Evolutionary conservation across 2,888 invertebrate species (phyloP).

Genomic region (Drosophila subquinaria): DNA sequence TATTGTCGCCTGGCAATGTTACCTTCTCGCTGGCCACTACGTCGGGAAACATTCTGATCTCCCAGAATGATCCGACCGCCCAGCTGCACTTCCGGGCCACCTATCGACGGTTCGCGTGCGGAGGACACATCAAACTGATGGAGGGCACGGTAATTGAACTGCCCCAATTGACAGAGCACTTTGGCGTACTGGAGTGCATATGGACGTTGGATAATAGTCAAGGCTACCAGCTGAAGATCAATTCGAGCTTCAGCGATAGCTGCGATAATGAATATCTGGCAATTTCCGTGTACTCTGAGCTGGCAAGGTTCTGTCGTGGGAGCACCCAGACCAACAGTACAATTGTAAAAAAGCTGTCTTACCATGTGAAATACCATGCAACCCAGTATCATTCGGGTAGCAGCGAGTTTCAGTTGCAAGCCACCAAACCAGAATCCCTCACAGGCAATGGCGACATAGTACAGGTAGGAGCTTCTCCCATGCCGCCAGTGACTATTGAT

Average conservation of each 20-base stretch:
- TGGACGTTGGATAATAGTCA: constrained; percentile 87
- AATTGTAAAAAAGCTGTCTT: background rate
- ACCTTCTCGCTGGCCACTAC: constrained; percentile 60
- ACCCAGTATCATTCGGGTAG: constrained; percentile 68
- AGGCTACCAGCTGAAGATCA: constrained; percentile 84
- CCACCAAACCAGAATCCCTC: constrained; percentile 18
- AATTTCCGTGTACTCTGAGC: constrained; percentile 82
- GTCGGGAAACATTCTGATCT: constrained; percentile 58
- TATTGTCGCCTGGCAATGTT: constrained; percentile 32
- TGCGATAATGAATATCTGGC: constrained; percentile 87
- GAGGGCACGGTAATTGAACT: constrained; percentile 82
- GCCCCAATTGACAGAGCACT: constrained; percentile 70
- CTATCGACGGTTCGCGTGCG: constrained; percentile 90
- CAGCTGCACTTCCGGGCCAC: constrained; percentile 82
- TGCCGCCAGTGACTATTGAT: constrained; percentile 51
- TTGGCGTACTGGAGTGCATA: constrained; percentile 88
- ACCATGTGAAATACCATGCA: constrained; percentile 89
- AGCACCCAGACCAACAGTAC: constrained; percentile 8
- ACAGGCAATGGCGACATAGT: constrained; percentile 88
- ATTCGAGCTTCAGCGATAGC: constrained; percentile 87
- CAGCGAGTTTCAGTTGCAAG: constrained; percentile 57
- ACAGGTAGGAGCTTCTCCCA: constrained; percentile 30
- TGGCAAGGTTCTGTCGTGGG: constrained; percentile 88
- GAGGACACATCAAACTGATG: constrained; percentile 87
- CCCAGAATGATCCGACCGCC: constrained; percentile 24